Conservation (phyloP, 2,113 vertebrate genomes). For the Nansenia antarctica region DNA sequence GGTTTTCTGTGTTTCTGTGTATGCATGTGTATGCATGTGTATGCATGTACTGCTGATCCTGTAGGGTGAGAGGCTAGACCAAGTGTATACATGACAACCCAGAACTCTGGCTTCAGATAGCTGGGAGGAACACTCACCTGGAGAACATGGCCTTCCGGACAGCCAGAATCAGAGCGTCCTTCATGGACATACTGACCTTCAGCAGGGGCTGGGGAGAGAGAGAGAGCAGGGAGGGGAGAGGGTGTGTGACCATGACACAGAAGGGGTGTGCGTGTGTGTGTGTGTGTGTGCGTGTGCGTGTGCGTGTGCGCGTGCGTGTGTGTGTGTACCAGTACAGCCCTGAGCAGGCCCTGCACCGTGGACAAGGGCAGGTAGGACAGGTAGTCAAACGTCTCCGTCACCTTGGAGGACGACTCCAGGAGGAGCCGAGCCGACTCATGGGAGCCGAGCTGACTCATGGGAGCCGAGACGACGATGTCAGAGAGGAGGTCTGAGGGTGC, state of each 20-base stretch:
- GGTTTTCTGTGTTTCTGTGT: too few relatives aligned
- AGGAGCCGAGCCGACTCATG: too few relatives aligned
- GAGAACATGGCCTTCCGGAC: slow-evolving; percentile 97
- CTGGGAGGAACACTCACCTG: slow-evolving; percentile 80
- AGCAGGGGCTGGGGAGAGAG: slow-evolving; percentile 84
- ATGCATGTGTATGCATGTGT: too few relatives aligned
- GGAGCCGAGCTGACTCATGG: too few relatives aligned
- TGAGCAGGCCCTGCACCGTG: slow-evolving; percentile 90
- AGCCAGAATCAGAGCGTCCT: slow-evolving; percentile 93
- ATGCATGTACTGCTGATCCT: too few relatives aligned
- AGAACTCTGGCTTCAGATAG: too few relatives aligned
- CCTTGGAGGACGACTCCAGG: slow-evolving; percentile 92
- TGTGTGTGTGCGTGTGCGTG: not conserved
- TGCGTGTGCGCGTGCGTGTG: not conserved
- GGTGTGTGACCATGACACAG: too few relatives aligned
- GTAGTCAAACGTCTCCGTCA: slow-evolving; percentile 92
- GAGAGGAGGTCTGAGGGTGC: slow-evolving; percentile 85
- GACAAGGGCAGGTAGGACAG: slow-evolving; percentile 87
- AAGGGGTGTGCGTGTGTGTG: not conserved
- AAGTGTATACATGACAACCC: too few relatives aligned
- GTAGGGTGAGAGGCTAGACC: too few relatives aligned
- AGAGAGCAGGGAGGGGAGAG: too few relatives aligned
- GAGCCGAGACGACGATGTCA: slow-evolving; percentile 85
- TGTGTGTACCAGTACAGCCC: slow-evolving; percentile 97
- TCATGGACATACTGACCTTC: slow-evolving; percentile 92